phyloP scores from a whole-genome alignment of 2,888 invertebrate genomes.

The Mesochorus sp. region DNA sequence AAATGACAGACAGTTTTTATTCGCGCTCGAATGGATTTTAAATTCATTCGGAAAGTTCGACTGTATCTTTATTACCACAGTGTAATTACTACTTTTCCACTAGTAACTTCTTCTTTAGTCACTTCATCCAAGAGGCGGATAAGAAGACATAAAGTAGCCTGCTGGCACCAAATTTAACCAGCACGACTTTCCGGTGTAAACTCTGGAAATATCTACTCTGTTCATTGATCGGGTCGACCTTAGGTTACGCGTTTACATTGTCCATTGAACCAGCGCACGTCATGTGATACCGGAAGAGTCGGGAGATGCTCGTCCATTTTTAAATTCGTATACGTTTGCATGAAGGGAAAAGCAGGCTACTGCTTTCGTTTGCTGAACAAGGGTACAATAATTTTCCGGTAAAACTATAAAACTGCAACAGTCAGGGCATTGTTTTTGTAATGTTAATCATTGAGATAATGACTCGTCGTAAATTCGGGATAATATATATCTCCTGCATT shows the following conservation, averaged over 20 bases:
- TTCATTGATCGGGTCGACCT: neutral
- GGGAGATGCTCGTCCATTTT: neutral
- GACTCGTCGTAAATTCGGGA: constrained; percentile 31
- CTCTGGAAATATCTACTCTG: neutral
- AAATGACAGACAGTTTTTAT: neutral
- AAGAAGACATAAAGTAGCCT: neutral
- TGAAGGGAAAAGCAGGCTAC: neutral
- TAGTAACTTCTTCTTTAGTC: neutral
- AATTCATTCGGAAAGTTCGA: neutral
- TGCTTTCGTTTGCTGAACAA: neutral
- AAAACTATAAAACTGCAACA: neutral
- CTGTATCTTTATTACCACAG: neutral
- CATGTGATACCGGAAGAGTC: constrained; percentile 1
- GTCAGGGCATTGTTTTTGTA: neutral
- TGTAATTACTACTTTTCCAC: neutral
- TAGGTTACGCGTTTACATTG: neutral
- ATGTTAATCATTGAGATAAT: constrained; percentile 37
- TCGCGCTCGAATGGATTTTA: neutral
- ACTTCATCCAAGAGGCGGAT: neutral
- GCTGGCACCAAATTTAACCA: neutral
- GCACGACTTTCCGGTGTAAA: neutral
- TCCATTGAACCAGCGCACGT: neutral
- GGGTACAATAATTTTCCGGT: neutral
- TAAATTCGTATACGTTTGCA: neutral
- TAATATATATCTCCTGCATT: constrained; percentile 24